phyloP scores from a whole-genome alignment of 2,888 invertebrate genomes.

The Quadriops clusia region DNA sequence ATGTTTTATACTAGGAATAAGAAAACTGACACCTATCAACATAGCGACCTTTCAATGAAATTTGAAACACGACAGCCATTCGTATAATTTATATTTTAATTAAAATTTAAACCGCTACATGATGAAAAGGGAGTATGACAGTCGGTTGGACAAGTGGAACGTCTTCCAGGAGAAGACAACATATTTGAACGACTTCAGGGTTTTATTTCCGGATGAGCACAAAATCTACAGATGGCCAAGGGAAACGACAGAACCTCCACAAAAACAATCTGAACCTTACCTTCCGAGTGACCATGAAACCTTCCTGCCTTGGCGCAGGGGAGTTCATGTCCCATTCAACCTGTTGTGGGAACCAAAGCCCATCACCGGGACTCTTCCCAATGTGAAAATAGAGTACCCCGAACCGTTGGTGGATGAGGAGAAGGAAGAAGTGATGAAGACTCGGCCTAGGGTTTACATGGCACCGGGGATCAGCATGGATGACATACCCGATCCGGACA shows the following conservation, averaged over 20 bases:
- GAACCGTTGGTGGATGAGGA: background rate
- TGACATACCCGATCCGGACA: constrained; percentile 30
- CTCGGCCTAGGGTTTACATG: constrained; percentile 29
- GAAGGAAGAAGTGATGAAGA: constrained; percentile 25
- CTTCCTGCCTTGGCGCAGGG: constrained; percentile 21
- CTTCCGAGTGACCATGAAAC: constrained; percentile 25
- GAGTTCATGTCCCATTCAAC: constrained; percentile 27
- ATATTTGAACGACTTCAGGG: constrained; percentile 26
- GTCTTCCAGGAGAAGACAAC: constrained; percentile 25
- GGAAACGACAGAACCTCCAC: constrained; percentile 16
- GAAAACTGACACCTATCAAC: no score
- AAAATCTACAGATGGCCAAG: constrained; percentile 15
- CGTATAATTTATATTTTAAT: no score
- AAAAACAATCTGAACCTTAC: constrained; percentile 15
- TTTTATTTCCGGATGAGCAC: constrained; percentile 13
- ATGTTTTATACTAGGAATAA: no score
- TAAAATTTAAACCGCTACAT: no score
- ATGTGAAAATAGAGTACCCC: background rate
- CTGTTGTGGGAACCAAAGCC: constrained; percentile 27
- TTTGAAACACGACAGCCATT: no score
- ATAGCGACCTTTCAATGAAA: no score
- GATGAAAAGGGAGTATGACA: constrained; percentile 20
- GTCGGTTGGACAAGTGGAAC: constrained; percentile 23
- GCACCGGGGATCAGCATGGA: constrained; percentile 33
- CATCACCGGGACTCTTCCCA: constrained; percentile 26